Conservation (phyloP, 1,140 invertebrate species). For the Drosophila lacteicornis region DNA sequence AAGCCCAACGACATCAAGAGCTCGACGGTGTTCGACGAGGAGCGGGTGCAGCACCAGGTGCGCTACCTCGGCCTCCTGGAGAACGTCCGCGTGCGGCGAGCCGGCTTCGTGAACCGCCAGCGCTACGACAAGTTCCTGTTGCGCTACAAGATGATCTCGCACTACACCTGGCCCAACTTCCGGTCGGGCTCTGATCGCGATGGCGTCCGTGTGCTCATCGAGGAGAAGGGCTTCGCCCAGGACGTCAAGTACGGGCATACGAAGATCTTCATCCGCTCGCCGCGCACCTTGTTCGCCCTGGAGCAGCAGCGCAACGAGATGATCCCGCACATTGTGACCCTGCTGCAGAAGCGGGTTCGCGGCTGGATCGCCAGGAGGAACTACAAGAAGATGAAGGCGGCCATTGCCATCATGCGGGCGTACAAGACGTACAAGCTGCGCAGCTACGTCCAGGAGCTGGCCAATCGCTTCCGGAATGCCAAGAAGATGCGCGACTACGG, state of each 20-base stretch:
- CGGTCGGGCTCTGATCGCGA: constrained; percentile 91
- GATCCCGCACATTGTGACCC: constrained; percentile 95
- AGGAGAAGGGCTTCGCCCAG: constrained; percentile 90
- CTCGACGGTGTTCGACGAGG: constrained; percentile 88
- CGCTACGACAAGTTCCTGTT: constrained; percentile 93
- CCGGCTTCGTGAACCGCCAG: constrained; percentile 96
- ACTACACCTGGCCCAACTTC: constrained; percentile 98
- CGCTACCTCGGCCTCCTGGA: constrained; percentile 96
- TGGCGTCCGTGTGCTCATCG: constrained; percentile 92
- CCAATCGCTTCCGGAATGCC: constrained; percentile 87
- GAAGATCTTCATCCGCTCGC: constrained; percentile 97
- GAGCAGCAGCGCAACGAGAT: constrained; percentile 93
- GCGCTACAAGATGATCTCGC: constrained; percentile 98
- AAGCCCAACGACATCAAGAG: constrained; percentile 98
- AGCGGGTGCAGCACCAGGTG: constrained; percentile 95
- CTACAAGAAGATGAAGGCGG: constrained; percentile 94
- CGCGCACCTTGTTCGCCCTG: constrained; percentile 94
- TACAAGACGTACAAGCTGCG: constrained; percentile 95
- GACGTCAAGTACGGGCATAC: constrained; percentile 98
- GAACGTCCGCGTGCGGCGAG: constrained; percentile 96
- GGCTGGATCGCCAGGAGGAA: constrained; percentile 92
- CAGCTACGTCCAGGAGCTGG: constrained; percentile 90
- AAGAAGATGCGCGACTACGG: constrained; percentile 90
- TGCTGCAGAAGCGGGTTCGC: constrained; percentile 97
- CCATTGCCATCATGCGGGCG: constrained; percentile 91